Evolutionary conservation across 2,888 invertebrate species (phyloP), one percentile per base, ranked within the genome.

Genomic region (Cancer borealis): DNA sequence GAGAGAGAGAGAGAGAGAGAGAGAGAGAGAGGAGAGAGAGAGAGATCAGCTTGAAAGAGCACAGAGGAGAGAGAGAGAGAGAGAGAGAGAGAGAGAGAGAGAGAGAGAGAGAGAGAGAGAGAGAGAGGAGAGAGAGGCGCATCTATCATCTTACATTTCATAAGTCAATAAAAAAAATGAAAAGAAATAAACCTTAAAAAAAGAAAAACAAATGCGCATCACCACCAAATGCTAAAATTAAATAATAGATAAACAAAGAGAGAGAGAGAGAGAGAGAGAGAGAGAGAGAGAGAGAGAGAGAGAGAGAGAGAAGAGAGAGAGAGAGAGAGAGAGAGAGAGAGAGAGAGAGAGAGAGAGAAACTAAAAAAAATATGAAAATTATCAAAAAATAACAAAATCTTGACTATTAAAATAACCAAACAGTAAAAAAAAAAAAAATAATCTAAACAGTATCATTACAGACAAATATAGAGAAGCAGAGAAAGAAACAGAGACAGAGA

Each of bases 21-120:
- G 87, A 87, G 87, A 87, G 87, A 87, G 87, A 88, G 88, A 88
- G 88, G 88, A 88, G 88, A 88, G 89, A 88, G 88, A 46, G 46
- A 46, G 46, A 46, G 46, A 46, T 45, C 45, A 88, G 88, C 66
- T 66, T 66, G 66, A 66, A 66, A n/a, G 66, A 66, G n/a, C 66
- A 66, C 66, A 0, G 14, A 45, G 0, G 66, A 88, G 39, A 88
- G 39, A 45, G 39, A 88, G 88, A 17, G 45, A 30, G 30, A 87
- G 30, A 87, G 30, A 39, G 45, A 87, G 45, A 45, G 87, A 45
- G 87, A 87, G 30, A 45, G 87, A 45, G 30, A 87, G 60, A 66
- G 30, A 87, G 30, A n/a, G 30, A 30, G 14, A 17, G 12, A 87
- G 39, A 66, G 60, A 66, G 60, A 60, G 60, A 60, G 60, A 60